Base-by-base conservation (phyloP, 2,888 invertebrate genomes). In the Cataglyphis altisquamis region DNA sequence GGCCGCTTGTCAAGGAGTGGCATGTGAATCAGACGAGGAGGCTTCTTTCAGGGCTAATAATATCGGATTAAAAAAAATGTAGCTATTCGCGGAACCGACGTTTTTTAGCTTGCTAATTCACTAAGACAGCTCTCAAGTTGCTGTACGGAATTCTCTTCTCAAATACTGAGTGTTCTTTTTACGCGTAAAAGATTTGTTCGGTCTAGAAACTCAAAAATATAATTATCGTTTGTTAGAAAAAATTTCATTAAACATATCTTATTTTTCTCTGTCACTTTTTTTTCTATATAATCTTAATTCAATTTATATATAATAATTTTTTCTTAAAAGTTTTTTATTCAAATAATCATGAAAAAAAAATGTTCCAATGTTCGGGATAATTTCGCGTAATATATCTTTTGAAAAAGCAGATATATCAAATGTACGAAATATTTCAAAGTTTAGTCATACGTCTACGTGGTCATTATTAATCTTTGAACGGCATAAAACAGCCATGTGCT, bases 401-500 rank as follows among this genome's bases (percentile, higher is more conserved):
- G 57, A 64, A 83, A 77, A 57, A 25, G 12, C 39, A 78, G 48
- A 70, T 55, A 52, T n/a, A 52, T 45, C 70, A 74, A 63, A 86
- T 57, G 83, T 74, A 57, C 81, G 75, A 77, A 88, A 86, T 64
- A 82, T 73, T 82, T 15, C 75, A 32, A 52, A 21, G 12, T 62
- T 81, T 32, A 62, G 67, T 74, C 55, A n/a, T 36, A 57, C 15
- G 12, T 66, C 25, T 67, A 66, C 87, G 84, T 82, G 84, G 82
- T 75, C 21, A 21, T 21, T 21, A 21, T 21, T 21, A 21, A 21
- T 21, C 21, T 21, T 21, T 21, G 21, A 21, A 32, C 32, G 4
- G 32, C 32, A 4, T 32, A 32, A 1, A 32, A 45, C 4, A 12
- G 1, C 15, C 15, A 41, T 2, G 12, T 21, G 21, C 21, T 21